A percentile compares a stretch with the other conserved stretches of the same genome.
Conservation (phyloP, 2,113 vertebrate genomes). For the Raja brachyura region DNA sequence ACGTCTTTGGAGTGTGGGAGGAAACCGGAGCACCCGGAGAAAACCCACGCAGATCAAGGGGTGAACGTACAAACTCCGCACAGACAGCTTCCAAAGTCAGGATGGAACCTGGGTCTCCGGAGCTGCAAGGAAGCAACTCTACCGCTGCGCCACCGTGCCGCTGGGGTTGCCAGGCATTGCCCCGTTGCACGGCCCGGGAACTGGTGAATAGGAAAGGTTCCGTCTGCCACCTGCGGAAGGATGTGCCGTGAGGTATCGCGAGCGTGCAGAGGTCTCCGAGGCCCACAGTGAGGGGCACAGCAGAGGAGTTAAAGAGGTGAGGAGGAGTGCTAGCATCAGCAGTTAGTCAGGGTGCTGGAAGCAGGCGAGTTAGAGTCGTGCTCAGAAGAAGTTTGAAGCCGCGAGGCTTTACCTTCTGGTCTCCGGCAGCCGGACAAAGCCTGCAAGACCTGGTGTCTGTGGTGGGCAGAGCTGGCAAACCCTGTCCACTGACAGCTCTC, state of each 20-base stretch:
- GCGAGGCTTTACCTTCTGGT: constrained; percentile 71
- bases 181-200: not conserved
- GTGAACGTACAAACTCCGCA: too few species aligned
- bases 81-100: too few species aligned
- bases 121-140: too few species aligned
- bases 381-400: constrained; percentile 39
- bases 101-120: too few species aligned
- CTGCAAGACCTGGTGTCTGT: constrained; percentile 54
- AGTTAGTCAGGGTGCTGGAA: constrained; percentile 38
- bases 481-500: not conserved
- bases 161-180: not conserved
- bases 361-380: constrained; percentile 46
- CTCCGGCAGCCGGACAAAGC: constrained; percentile 52
- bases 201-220: not conserved
- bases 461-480: constrained; percentile 37
- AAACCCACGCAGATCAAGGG: too few species aligned
- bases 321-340: constrained; percentile 41
- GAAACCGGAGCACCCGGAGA: too few species aligned
- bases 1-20: too few species aligned
- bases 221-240: not conserved
- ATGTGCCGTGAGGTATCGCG: not conserved
- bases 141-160: too few species aligned
- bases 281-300: not conserved
- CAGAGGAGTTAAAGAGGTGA: constrained; percentile 16
- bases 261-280: not conserved